Evolutionary conservation across 1,140 invertebrate genomes (phyloP).

Genomic region (Ephestia elutella): DNA sequence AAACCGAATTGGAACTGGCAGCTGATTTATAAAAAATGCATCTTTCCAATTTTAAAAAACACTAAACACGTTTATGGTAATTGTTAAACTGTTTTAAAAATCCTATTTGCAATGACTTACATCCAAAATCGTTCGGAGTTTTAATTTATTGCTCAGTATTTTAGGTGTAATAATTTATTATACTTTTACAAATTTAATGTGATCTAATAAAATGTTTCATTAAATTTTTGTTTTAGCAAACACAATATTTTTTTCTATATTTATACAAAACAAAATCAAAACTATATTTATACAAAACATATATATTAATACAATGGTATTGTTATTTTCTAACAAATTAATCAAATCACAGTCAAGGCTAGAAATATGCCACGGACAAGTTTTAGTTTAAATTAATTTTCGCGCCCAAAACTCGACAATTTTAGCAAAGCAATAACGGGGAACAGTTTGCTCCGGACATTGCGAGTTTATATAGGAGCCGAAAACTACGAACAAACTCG

Average conservation of each 20-base stretch:
- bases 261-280: no score
- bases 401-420: neutral
- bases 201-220: no score
- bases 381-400: conserved; percentile 1
- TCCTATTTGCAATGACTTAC: neutral
- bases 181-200: no score
- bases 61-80: neutral
- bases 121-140: no score
- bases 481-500: neutral
- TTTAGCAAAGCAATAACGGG: conserved; percentile 1
- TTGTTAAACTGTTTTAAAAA: neutral
- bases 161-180: no score
- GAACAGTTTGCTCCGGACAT: neutral
- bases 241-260: no score
- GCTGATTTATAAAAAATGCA: neutral
- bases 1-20: neutral
- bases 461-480: conserved; percentile 1
- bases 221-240: no score
- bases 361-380: neutral
- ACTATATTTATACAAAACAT: no score
- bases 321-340: no score
- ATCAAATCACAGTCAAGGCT: no score
- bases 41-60: neutral
- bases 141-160: no score
- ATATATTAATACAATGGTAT: no score